Conservation (phyloP, 2,888 invertebrate species). For the Leptinotarsa tumamoca region DNA sequence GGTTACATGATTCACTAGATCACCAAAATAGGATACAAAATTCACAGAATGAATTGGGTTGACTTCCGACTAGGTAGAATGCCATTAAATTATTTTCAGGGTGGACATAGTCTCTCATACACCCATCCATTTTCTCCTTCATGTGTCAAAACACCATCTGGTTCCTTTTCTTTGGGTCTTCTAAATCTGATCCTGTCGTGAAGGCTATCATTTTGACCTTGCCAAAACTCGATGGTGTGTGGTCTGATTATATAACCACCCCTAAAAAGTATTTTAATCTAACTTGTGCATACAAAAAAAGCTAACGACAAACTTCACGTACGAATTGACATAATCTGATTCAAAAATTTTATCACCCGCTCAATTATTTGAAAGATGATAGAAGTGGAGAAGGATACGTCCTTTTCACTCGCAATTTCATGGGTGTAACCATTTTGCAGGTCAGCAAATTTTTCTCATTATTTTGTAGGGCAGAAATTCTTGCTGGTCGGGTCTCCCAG, state of each 20-base stretch:
- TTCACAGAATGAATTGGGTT: background rate
- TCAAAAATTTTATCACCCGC: background rate
- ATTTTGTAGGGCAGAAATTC: too few relatives aligned
- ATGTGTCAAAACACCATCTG: conserved; percentile 77
- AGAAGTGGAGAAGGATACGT: too few relatives aligned
- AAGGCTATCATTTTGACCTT: conserved; percentile 93
- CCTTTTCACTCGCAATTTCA: too few relatives aligned
- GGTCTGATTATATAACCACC: conserved; percentile 92
- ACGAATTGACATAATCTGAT: background rate
- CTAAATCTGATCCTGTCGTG: conserved; percentile 95
- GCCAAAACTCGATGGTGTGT: conserved; percentile 93
- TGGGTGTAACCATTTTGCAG: too few relatives aligned
- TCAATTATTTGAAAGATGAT: too few relatives aligned
- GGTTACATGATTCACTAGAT: too few relatives aligned
- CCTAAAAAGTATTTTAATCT: conserved; percentile 66
- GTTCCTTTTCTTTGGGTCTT: conserved; percentile 70
- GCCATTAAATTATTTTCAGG: too few relatives aligned
- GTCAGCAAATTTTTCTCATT: too few relatives aligned
- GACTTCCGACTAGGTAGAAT: background rate
- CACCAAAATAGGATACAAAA: background rate
- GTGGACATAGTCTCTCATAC: conserved; percentile 79
- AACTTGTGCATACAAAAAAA: background rate
- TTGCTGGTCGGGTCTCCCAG: too few relatives aligned
- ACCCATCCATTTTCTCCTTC: conserved; percentile 89
- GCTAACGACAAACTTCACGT: background rate